phyloP scores from a whole-genome alignment of 2,113 vertebrate species.

The Phoenicopterus ruber region DNA sequence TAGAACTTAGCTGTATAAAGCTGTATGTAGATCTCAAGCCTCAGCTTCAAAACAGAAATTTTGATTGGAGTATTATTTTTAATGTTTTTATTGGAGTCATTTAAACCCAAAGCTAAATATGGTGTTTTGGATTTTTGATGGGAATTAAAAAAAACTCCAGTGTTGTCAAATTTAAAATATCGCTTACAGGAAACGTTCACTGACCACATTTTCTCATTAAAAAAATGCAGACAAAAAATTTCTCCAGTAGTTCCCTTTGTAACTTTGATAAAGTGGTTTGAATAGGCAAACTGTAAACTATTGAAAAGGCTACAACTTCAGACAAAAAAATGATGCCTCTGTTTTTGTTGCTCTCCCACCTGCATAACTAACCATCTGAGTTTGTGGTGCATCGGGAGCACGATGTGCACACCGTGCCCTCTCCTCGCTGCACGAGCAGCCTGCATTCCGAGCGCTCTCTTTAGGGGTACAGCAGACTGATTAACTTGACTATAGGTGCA shows the following conservation, averaged over 20 bases:
- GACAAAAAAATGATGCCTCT: background rate
- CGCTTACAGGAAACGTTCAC: background rate
- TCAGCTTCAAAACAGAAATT: background rate
- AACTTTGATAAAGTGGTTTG: background rate
- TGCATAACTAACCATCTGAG: background rate
- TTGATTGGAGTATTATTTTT: background rate
- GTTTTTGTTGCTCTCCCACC: background rate
- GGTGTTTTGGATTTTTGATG: background rate
- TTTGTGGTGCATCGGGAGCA: accelerated
- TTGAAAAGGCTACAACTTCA: background rate
- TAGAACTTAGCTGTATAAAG: background rate
- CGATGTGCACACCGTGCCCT: accelerated
- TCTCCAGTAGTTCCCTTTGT: background rate
- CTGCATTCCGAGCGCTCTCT: background rate
- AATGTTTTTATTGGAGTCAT: too few species aligned
- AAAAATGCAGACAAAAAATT: background rate
- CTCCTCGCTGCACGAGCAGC: background rate
- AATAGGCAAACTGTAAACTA: background rate
- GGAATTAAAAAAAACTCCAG: background rate
- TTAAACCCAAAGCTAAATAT: background rate
- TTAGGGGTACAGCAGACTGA: background rate
- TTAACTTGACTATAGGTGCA: background rate
- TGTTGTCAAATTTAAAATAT: background rate
- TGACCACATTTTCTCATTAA: background rate
- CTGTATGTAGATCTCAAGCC: background rate